These are phyloP conservation scores for Cheirogaleus major DNA, from an alignment of 2,797 vertebrate species.

Conservation along the genomic window DNA sequence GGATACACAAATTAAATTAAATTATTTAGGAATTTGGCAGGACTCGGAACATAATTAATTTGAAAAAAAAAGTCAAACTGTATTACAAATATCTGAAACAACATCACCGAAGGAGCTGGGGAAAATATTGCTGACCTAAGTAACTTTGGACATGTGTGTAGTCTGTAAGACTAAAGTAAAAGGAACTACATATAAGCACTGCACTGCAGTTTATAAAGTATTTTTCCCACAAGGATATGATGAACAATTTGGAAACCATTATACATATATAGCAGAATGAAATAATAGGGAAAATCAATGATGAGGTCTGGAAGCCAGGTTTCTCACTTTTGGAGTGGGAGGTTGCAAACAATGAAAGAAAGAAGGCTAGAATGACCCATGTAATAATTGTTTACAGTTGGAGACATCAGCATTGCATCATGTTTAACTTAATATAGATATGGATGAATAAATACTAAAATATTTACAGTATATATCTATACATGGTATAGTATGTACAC, in stretches of 20 bases:
- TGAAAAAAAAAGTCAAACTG: background rate
- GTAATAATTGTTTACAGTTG: background rate
- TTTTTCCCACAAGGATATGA: background rate
- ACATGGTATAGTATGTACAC: background rate
- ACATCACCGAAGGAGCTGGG: background rate
- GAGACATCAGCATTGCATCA: background rate
- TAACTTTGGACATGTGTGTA: background rate
- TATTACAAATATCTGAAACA: background rate
- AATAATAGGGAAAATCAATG: background rate
- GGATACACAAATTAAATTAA: background rate
- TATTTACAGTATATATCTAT: background rate
- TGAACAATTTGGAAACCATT: background rate
- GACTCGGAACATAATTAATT: background rate
- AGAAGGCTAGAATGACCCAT: background rate
- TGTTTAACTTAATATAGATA: background rate
- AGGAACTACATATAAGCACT: background rate
- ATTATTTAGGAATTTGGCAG: background rate
- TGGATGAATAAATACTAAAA: background rate
- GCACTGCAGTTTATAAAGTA: background rate
- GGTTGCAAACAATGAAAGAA: background rate
- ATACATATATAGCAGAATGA: background rate
- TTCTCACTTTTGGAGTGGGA: background rate
- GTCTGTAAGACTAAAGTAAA: background rate
- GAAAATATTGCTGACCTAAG: background rate
- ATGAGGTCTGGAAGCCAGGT: background rate